These are phyloP conservation scores for Petroica traversi DNA, from an alignment of 2,113 vertebrate genomes.

Conservation along the genomic window DNA sequence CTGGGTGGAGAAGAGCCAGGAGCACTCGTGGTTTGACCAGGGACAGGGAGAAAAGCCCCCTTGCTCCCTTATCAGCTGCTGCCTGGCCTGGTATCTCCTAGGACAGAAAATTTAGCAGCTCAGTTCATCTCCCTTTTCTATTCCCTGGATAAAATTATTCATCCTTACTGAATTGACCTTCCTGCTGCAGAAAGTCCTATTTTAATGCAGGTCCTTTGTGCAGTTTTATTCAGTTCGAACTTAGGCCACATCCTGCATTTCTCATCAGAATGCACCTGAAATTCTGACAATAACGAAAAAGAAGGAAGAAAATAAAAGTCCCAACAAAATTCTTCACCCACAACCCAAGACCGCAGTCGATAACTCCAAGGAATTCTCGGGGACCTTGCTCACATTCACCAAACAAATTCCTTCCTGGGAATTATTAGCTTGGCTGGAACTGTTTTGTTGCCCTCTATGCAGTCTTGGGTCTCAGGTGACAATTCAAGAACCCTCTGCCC, in stretches of 20 bases:
- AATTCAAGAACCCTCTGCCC: not conserved
- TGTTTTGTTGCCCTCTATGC: not conserved
- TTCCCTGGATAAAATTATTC: not conserved
- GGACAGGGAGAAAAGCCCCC: not conserved
- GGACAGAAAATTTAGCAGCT: not conserved
- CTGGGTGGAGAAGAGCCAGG: not conserved
- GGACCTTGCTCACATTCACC: not conserved
- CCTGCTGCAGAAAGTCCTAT: not conserved
- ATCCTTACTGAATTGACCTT: not conserved
- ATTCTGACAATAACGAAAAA: not conserved
- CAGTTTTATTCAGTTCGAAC: not conserved
- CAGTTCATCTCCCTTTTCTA: not conserved
- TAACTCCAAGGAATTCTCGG: not conserved
- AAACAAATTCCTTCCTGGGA: not conserved
- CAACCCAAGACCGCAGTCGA: fast-evolving
- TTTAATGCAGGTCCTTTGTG: not conserved
- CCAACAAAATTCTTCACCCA: not conserved
- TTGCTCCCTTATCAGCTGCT: not conserved
- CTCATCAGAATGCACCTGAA: not conserved
- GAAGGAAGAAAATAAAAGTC: fast-evolving
- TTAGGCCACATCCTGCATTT: not conserved
- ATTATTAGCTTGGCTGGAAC: not conserved
- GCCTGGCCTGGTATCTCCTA: not conserved
- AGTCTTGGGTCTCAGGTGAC: not conserved
- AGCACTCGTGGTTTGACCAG: not conserved